Conservation (phyloP, 2,888 invertebrate genomes). For the Hirtodrosophila duncani region DNA sequence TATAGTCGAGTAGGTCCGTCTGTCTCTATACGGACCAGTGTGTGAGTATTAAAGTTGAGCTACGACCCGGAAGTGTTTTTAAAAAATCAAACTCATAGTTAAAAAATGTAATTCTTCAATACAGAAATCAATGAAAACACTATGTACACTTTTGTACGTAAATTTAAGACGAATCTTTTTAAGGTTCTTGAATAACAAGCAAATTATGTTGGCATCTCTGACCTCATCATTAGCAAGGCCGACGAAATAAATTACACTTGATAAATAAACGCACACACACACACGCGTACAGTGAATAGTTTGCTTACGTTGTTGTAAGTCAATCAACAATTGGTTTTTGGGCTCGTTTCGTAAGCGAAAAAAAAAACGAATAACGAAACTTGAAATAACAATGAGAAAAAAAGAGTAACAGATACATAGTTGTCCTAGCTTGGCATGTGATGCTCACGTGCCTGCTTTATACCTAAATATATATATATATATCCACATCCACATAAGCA, state of each 20-base stretch:
- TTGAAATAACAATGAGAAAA: slow-evolving; percentile 6
- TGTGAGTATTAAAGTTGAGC: too few species aligned
- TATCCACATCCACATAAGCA: too few species aligned
- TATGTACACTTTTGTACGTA: too few species aligned
- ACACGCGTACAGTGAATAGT: slow-evolving; percentile 21
- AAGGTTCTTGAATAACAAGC: too few species aligned
- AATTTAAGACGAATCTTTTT: too few species aligned
- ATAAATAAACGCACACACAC: not conserved
- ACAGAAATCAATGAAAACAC: too few species aligned
- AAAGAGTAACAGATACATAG: slow-evolving; percentile 10
- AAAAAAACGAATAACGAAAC: too few species aligned
- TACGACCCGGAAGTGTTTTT: too few species aligned
- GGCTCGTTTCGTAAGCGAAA: slow-evolving; percentile 38
- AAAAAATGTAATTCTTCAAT: too few species aligned
- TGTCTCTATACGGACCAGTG: too few species aligned
- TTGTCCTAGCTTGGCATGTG: slow-evolving; percentile 63
- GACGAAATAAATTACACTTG: slow-evolving; percentile 15
- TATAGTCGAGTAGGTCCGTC: too few species aligned
- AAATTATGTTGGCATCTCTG: slow-evolving; percentile 10
- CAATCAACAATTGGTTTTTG: slow-evolving; percentile 54
- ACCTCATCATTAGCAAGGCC: slow-evolving; percentile 30
- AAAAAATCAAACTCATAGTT: too few species aligned
- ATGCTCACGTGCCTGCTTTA: slow-evolving; percentile 56
- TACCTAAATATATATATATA: slow-evolving; percentile 3
- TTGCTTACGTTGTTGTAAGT: slow-evolving; percentile 31